These are phyloP conservation scores for Molorchus minor DNA, from an alignment of 2,888 invertebrate genomes.

Conservation along the genomic window DNA sequence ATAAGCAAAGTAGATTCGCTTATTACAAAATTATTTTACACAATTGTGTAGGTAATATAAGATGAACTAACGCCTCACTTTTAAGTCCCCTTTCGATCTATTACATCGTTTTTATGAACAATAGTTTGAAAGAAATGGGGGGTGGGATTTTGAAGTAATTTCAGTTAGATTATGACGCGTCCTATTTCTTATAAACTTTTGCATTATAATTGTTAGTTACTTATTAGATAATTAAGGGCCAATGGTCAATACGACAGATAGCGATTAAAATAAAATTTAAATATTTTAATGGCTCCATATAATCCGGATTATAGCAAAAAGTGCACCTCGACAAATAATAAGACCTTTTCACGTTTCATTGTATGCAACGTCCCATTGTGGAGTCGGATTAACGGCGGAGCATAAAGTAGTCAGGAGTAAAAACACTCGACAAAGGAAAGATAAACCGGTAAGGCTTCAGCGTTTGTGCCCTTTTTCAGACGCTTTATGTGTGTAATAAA, in stretches of 20 bases:
- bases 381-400: background rate
- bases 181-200: background rate
- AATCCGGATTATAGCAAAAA: background rate
- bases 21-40: too few species aligned
- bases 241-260: background rate
- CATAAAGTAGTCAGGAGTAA: background rate
- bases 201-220: background rate
- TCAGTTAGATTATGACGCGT: background rate
- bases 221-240: background rate
- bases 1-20: too few species aligned
- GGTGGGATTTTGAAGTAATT: background rate
- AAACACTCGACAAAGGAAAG: background rate
- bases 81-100: too few species aligned
- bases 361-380: background rate
- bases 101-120: too few species aligned
- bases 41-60: too few species aligned
- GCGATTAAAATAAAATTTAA: background rate
- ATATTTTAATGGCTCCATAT: too few species aligned
- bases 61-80: too few species aligned
- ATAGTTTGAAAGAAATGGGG: background rate
- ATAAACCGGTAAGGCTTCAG: background rate
- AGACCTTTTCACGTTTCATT: background rate
- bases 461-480: slow-evolving; percentile 2
- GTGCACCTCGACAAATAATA: background rate
- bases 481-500: slow-evolving; percentile 1